A percentile compares a stretch with the other conserved stretches of the same genome.
These are phyloP conservation scores for Clitarchus hookeri DNA, from an alignment of 2,888 invertebrate species.

Conservation along the genomic window DNA sequence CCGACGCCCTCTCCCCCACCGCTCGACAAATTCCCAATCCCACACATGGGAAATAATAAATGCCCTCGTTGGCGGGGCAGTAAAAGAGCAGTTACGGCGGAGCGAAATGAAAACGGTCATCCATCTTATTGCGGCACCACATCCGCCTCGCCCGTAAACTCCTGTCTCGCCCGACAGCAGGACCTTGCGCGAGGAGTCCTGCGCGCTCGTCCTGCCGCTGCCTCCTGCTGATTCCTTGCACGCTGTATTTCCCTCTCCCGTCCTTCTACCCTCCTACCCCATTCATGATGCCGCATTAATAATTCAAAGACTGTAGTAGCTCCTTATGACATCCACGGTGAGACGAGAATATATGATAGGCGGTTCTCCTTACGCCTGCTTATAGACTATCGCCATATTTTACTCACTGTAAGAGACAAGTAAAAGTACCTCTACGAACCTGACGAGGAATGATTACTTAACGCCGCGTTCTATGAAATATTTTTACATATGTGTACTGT, in stretches of 20 bases:
- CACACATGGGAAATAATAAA: not conserved
- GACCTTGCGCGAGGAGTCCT: not conserved
- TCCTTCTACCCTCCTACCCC: not conserved
- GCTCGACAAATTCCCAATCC: too few relatives aligned
- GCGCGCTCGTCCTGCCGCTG: too few relatives aligned
- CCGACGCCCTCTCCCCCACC: too few relatives aligned
- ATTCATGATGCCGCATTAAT: not conserved
- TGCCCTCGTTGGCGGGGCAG: not conserved
- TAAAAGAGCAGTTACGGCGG: not conserved
- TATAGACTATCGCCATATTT: too few relatives aligned
- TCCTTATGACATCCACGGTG: constrained; percentile 2
- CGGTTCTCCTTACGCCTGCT: not conserved
- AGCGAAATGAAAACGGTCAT: not conserved
- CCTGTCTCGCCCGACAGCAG: not conserved
- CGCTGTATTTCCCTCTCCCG: not conserved
- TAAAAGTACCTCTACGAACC: too few relatives aligned
- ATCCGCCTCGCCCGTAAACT: not conserved
- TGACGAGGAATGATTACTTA: too few relatives aligned
- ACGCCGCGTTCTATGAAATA: too few relatives aligned
- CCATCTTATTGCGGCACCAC: not conserved
- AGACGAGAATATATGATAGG: not conserved
- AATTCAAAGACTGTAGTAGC: constrained; percentile 2
- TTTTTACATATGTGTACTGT: too few relatives aligned
- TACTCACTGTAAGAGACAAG: too few relatives aligned
- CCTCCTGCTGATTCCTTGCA: too few relatives aligned